phyloP scores from a whole-genome alignment of 2,113 vertebrate species.

The Centropus unirufus region DNA sequence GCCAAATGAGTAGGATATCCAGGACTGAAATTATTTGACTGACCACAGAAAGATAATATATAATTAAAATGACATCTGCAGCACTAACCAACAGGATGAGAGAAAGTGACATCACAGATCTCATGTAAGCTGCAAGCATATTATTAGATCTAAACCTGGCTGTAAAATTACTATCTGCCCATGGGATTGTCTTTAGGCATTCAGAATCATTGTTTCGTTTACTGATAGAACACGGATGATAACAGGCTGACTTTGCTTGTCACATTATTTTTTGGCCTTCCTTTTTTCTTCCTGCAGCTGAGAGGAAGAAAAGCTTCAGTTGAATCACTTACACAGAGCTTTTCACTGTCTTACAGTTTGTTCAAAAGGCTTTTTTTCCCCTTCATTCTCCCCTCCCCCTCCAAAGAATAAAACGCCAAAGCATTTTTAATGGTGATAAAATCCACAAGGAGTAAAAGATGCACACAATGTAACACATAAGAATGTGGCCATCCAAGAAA shows the following conservation, averaged over 20 bases:
- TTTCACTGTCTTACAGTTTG: background rate
- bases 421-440: conserved; percentile 23
- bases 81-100: background rate
- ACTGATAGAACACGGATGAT: conserved; percentile 50
- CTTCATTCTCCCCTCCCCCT: background rate
- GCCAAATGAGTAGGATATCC: conserved; percentile 25
- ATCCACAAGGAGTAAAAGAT: conserved; percentile 7
- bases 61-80: conserved; percentile 62
- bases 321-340: background rate
- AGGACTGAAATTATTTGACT: conserved; percentile 43
- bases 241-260: conserved; percentile 59
- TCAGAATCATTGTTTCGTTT: conserved; percentile 61
- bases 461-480: background rate
- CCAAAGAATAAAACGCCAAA: background rate
- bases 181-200: conserved; percentile 53
- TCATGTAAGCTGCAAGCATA: conserved; percentile 30
- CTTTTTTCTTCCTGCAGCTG: conserved; percentile 27
- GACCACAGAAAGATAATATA: conserved; percentile 37
- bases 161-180: conserved; percentile 63
- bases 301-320: conserved; percentile 16
- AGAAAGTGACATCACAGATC: conserved; percentile 55
- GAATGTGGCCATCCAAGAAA: background rate
- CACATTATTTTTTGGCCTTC: conserved; percentile 38
- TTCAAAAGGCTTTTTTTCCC: background rate
- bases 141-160: conserved; percentile 68